phyloP scores from a whole-genome alignment of 1,140 invertebrate species.

The Tetramorium alpestre region DNA sequence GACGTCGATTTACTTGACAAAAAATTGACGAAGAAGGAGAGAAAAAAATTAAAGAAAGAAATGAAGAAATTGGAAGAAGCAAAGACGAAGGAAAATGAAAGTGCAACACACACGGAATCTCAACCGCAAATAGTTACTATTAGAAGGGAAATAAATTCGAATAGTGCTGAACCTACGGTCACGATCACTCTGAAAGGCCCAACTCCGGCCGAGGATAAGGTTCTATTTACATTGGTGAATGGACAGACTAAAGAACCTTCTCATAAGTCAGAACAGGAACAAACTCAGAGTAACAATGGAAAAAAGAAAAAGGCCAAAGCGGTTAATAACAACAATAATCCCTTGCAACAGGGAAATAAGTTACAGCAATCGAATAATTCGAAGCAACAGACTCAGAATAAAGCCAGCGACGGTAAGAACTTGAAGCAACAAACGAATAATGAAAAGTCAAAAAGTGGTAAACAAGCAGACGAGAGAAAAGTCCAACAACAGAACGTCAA shows the following conservation, averaged over 20 bases:
- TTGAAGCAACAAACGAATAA: constrained; percentile 68
- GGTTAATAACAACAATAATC: constrained; percentile 69
- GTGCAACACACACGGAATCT: constrained; percentile 78
- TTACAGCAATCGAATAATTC: constrained; percentile 73
- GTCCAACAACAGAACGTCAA: constrained; percentile 56
- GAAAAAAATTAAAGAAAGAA: constrained; percentile 81
- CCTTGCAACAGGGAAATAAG: constrained; percentile 69
- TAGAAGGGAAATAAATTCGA: constrained; percentile 89
- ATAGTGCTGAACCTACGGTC: constrained; percentile 89
- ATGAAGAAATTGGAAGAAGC: constrained; percentile 79
- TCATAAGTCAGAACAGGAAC: constrained; percentile 76
- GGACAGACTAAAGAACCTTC: constrained; percentile 87
- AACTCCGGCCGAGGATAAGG: constrained; percentile 90
- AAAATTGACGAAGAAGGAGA: constrained; percentile 82
- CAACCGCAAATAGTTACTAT: constrained; percentile 91
- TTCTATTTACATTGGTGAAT: constrained; percentile 91
- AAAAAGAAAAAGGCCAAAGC: constrained; percentile 86
- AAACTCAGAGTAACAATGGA: constrained; percentile 72
- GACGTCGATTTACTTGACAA: constrained; percentile 62
- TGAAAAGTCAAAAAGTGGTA: constrained; percentile 75
- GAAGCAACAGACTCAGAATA: constrained; percentile 64
- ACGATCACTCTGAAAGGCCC: constrained; percentile 92
- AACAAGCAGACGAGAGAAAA: constrained; percentile 76
- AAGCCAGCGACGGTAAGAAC: constrained; percentile 55
- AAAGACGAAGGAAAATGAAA: constrained; percentile 75